Evolutionary conservation across 2,113 vertebrate genomes (phyloP), one percentile per base, ranked within the genome.

Genomic region (Phalacrocorax brasilianus): DNA sequence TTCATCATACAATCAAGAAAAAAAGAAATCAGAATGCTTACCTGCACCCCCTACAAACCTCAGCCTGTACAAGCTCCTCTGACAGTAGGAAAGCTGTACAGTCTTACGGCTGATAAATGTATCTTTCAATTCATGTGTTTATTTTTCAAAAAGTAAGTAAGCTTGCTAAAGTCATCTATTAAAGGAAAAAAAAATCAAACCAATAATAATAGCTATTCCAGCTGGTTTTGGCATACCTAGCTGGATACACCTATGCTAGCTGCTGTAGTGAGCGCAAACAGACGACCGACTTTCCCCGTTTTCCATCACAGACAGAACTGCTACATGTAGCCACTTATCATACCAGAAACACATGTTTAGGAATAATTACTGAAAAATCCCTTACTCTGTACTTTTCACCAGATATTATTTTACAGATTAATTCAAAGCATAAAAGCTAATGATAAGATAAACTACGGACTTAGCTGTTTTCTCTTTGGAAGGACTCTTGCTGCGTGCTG

Each of bases 121-220:
- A 67, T 45, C 71, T 79, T 90, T 45, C 26, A 90, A 94, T 66
- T 61, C 11, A 45, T 16, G 10, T 44, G 11, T 65, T 94, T 91
- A 35, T 77, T 93, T 95, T 95, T 89, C 53, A 9, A 11, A 93
- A 68, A 96, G 95, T 47, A 14, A 74, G 16, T 71, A 85, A 33
- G 22, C 12, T 92, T 65, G 21, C 9, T 91, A 88, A 95, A 97
- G 89, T 90, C 92, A 91, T n/a, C 75, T 32, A 56, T 47, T 30
- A 49, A 66, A 90, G 80, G 72, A 33, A 59, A 93, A 93, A 93
- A 77, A 44, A 44, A 44, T 8, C 6, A 32, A 8, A 89, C 6
- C 44, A 45, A 45, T 44, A 44, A 65, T 22, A 96, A 44, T 9
- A 86, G 75, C 45, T 90, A 65, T 74, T 86, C 16, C 53, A 92